Base-by-base conservation (phyloP, 1,140 invertebrate species). In the Druon quercuslanigerum region DNA sequence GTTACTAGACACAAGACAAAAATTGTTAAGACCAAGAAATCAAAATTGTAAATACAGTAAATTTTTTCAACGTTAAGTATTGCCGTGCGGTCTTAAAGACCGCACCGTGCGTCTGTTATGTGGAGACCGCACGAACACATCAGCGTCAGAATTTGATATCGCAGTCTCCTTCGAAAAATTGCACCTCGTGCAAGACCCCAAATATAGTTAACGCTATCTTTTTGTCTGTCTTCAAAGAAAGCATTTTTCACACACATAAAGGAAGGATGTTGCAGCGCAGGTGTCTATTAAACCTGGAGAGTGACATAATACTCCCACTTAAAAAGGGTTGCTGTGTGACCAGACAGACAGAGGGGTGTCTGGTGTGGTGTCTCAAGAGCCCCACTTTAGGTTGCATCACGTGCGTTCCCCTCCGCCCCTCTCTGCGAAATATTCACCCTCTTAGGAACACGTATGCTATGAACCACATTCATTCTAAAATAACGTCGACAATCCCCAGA, bases 301-400 rank as follows among this genome's bases (percentile, higher is more conserved):
- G 85, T 86, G 86, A 86, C 80, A 87, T 88, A 87, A 88, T 87
- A 84, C 85, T 83, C 82, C 75, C 79, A 84, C 86, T 87, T 87
- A 85, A 78, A 78, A 78, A 75, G 78, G 82, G 78, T 84, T 83
- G 83, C 76, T 80, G 85, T 86, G 82, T 87, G 84, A 85, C 83
- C 82, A 87, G 85, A 87, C 83, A 75, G 60, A 83, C 77, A 33
- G 25, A 5, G 85, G 83, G 4, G 40, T 11, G 4, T 46, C 4
- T 84, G 86, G 87, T 87, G 85, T 88, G 84, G 78, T 85, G 84
- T 87, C 83, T 87, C 85, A 80, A 88, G 87, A 83, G 84, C 80
- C 71, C 80, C 80, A 81, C 83, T 87, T 83, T 83, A 71, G 73
- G 75, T 70, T 83, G 74, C 77, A 83, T 75, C 85, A 78, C 80